phyloP scores from a whole-genome alignment of 2,797 vertebrate species.

The Eulemur coronatus region DNA sequence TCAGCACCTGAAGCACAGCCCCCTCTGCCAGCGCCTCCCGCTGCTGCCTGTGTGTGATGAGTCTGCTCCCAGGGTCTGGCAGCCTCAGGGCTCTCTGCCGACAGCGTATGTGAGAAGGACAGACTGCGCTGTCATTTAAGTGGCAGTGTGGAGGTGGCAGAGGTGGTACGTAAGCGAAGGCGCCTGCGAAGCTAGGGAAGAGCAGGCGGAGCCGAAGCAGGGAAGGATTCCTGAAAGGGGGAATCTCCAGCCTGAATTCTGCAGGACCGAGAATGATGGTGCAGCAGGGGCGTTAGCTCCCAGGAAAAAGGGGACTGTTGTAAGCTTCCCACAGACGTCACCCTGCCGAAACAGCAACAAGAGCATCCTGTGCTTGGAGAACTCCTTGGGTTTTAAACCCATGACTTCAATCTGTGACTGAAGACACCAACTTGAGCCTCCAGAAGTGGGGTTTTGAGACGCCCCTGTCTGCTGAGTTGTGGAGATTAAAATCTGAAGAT shows the following conservation, averaged over 20 bases:
- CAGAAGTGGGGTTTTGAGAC: not conserved
- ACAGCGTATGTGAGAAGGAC: fast-evolving
- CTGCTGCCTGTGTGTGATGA: not conserved
- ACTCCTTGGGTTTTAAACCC: not conserved
- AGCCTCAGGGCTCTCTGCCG: not conserved
- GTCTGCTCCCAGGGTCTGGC: not conserved
- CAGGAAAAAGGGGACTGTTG: fast-evolving
- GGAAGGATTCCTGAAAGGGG: not conserved
- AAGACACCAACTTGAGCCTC: not conserved
- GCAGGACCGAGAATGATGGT: fast-evolving
- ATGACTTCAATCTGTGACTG: not conserved
- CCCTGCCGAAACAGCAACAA: not conserved
- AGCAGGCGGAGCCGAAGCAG: not conserved
- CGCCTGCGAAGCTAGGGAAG: not conserved
- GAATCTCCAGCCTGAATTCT: not conserved
- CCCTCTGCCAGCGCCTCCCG: fast-evolving
- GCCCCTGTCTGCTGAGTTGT: fast-evolving
- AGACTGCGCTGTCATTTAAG: not conserved
- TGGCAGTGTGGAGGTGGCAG: not conserved
- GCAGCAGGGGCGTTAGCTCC: fast-evolving
- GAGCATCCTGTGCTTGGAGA: fast-evolving
- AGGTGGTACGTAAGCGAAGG: fast-evolving
- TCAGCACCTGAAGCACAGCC: not conserved
- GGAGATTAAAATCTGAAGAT: not conserved
- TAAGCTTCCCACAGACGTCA: not conserved